Evolutionary conservation across 2,888 invertebrate genomes (phyloP).

Genomic region (Netelia fuscicornis): DNA sequence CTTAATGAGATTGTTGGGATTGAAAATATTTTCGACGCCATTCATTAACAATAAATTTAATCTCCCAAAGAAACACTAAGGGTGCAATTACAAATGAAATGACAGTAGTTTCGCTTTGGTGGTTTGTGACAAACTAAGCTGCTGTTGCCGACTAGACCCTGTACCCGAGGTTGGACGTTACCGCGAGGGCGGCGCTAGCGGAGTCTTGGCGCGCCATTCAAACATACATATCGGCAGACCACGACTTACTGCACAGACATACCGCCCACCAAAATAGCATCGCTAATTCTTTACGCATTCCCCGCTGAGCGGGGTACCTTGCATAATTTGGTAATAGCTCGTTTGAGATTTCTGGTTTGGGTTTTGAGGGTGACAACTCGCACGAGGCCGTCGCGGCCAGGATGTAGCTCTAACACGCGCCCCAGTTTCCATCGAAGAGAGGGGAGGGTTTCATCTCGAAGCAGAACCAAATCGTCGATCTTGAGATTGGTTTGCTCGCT

Average conservation of each 20-base stretch:
- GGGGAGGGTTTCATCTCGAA: constrained; percentile 52
- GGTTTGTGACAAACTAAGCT: too few relatives aligned
- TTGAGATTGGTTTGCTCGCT: constrained; percentile 9
- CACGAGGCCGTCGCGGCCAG: constrained; percentile 38
- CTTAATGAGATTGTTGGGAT: too few relatives aligned
- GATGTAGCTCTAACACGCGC: constrained; percentile 50
- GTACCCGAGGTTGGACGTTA: too few relatives aligned
- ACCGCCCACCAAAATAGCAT: constrained; percentile 35
- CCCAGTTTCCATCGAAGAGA: constrained; percentile 57
- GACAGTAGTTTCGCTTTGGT: too few relatives aligned
- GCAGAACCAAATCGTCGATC: constrained; percentile 43
- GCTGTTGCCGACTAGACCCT: too few relatives aligned
- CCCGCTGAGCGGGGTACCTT: constrained; percentile 2
- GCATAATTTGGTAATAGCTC: constrained; percentile 44
- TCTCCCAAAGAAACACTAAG: too few relatives aligned
- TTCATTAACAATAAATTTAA: too few relatives aligned
- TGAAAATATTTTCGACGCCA: too few relatives aligned
- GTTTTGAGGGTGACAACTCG: constrained; percentile 17
- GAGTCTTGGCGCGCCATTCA: too few relatives aligned
- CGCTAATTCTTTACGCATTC: neutral
- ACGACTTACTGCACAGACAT: neutral
- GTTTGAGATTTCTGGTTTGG: neutral
- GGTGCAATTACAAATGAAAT: too few relatives aligned
- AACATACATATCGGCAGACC: too few relatives aligned
- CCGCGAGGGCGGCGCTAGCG: too few relatives aligned